Percentiles rank a stretch among this genome's conserved stretches.
phyloP scores from a whole-genome alignment of 2,888 invertebrate species.

The Ophion costatus region DNA sequence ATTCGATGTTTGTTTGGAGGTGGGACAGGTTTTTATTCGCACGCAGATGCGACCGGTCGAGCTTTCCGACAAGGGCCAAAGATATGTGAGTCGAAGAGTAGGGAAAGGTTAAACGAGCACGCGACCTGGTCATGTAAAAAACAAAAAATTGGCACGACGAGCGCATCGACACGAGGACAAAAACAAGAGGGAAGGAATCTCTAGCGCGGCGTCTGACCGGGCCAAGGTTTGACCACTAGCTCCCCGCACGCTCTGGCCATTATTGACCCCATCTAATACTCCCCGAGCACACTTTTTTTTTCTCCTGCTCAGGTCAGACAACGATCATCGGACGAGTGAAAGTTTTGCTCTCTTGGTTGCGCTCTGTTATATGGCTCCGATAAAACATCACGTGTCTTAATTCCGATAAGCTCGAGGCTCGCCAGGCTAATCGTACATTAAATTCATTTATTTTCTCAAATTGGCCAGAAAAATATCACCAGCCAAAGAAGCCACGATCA shows the following conservation, averaged over 20 bases:
- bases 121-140: not conserved
- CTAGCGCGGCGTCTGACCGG: slow-evolving; percentile 34
- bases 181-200: not conserved
- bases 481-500: not conserved
- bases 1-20: no score
- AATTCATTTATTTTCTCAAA: not conserved
- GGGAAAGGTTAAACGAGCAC: no score
- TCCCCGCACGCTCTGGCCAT: slow-evolving; percentile 14
- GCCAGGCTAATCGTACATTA: not conserved
- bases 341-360: slow-evolving; percentile 26
- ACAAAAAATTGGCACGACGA: slow-evolving; percentile 22
- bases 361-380: not conserved
- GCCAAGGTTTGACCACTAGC: slow-evolving; percentile 52
- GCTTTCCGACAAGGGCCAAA: no score
- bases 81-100: no score
- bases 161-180: slow-evolving; percentile 4
- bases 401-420: not conserved
- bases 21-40: no score
- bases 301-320: not conserved
- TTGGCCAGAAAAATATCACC: not conserved
- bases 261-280: slow-evolving; percentile 51
- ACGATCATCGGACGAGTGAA: slow-evolving; percentile 11
- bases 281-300: slow-evolving; percentile 13
- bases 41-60: no score
- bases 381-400: slow-evolving; percentile 1